Base-by-base conservation (phyloP, 2,888 invertebrate genomes). In the Amphipyra berbera region DNA sequence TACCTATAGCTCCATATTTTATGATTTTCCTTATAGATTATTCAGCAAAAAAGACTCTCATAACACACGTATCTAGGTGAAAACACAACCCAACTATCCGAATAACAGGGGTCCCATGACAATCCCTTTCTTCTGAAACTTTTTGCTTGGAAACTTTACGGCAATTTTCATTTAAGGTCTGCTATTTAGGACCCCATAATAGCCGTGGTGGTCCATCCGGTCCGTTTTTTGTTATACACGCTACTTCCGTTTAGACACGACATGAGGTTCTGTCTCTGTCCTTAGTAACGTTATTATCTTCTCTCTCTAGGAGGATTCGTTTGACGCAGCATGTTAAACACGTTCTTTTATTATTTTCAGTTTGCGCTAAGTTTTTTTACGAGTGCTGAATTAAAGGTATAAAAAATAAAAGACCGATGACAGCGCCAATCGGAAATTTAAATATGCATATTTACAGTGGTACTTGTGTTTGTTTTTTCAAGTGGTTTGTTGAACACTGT, bases 141-240 rank as follows among this genome's bases (percentile, higher is more conserved):
- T 72, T 76, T 67, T 67, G 66, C 49, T 37, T 56, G 33, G 9
- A 45, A 77, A 74, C 60, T 71, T 67, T 14, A 40, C 15, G 65
- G 59, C 44, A 58, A 66, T 70, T 68, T 70, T 71, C 63, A 70
- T 74, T 77, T 67, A 62, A 58, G 64, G 49, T 71, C 68, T 65
- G 61, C 49, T 74, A 52, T 69, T 67, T 35, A 44, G 48, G 58
- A 35, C 44, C 41, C 48, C 57, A 78, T 68, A 77, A 76, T 69
- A 67, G 47, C 64, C 12, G 52, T 50, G 58, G 65, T 77, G 64
- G 44, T 41, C 45, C 57, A 63, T 78, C 63, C 74, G 61, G 58
- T 7, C 41, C 40, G 54, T 66, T 79, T n/a, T 73, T 78, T 68
- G 52, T 68, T 69, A 71, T 71, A 74, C 52, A 64, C 6, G 65